Base-by-base conservation (phyloP, 2,113 vertebrate genomes). In the Natator depressus region DNA sequence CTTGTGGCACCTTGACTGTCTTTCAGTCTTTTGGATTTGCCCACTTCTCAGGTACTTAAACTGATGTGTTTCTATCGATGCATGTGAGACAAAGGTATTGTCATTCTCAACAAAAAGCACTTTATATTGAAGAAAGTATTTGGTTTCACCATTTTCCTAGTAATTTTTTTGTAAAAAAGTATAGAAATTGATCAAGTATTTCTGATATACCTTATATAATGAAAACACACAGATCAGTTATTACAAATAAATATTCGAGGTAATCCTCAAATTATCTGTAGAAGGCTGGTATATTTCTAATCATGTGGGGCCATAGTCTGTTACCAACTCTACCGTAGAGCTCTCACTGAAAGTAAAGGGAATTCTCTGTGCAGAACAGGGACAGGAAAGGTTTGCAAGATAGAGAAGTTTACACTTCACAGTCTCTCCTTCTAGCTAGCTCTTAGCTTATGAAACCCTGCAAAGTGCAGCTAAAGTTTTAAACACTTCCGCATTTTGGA, bases 381-480 rank as follows among this genome's bases (percentile, higher is more conserved):
- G 82, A 51, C 5, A 92, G 50, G 54, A 42, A 65, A 0, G 1
- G 27, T 51, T 84, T 96, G 42, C 86, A 93, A 86, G 84, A 59
- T 80, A 10, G 50, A 80, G 69, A 47, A 87, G 29, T 86, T 90
- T 94, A 51, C 88, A 27, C 80, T 82, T 95, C 89, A 17, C n/a
- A 80, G 89, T 95, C 57, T 35, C 1, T n/a, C 38, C 22, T 84
- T 94, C 57, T 94, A 79, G 29, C 82, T 89, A 31, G 82, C 29
- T 90, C 50, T 49, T 80, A 54, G 31, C 50, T 93, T 87, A 79
- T 29, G 93, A 93, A 94, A 89, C 42, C 25, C 72, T 91, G 65
- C 47, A 85, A 89, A 89, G 95, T 81, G 94, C 75, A 42, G 76
- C 62, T 93, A 87, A 97, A 94, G 90, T 95, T 89, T 76, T 91